Conservation (phyloP, 1,140 invertebrate species). For the Habropoda laboriosa region DNA sequence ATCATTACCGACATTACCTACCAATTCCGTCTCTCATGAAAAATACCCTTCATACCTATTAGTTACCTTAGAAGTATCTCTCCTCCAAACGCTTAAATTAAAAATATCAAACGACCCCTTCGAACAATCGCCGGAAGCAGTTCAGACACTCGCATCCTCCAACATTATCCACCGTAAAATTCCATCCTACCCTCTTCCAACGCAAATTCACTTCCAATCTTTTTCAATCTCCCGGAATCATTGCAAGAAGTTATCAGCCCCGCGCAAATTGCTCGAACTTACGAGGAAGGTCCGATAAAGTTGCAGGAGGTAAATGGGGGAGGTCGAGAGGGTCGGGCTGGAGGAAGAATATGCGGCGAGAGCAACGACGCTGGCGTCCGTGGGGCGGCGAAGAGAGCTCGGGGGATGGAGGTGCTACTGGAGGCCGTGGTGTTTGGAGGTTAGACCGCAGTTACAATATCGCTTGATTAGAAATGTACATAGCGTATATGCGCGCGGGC, state of each 20-base stretch:
- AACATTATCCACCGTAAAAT: neutral
- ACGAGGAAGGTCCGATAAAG: neutral
- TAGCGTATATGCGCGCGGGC: conserved; percentile 79
- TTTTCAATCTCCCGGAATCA: too few species aligned
- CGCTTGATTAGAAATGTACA: conserved; percentile 83
- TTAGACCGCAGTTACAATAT: conserved; percentile 83
- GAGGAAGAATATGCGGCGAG: conserved; percentile 17
- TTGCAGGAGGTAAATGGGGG: neutral
- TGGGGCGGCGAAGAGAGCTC: neutral
- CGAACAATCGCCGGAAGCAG: too few species aligned
- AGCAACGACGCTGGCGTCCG: conserved; percentile 59
- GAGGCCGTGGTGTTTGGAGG: conserved; percentile 71
- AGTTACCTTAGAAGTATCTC: too few species aligned
- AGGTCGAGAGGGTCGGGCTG: neutral
- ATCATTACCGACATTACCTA: too few species aligned
- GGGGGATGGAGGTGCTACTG: conserved; percentile 53
- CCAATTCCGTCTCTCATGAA: too few species aligned
- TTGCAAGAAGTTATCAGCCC: neutral
- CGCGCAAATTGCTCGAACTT: neutral
- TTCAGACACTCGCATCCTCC: neutral
- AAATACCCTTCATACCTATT: too few species aligned
- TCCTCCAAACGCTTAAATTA: too few species aligned
- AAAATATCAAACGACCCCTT: too few species aligned
- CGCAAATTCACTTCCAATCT: neutral
- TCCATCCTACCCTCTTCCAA: neutral